These are phyloP conservation scores for Panonychus citri DNA, from an alignment of 1,140 invertebrate species.

Conservation along the genomic window DNA sequence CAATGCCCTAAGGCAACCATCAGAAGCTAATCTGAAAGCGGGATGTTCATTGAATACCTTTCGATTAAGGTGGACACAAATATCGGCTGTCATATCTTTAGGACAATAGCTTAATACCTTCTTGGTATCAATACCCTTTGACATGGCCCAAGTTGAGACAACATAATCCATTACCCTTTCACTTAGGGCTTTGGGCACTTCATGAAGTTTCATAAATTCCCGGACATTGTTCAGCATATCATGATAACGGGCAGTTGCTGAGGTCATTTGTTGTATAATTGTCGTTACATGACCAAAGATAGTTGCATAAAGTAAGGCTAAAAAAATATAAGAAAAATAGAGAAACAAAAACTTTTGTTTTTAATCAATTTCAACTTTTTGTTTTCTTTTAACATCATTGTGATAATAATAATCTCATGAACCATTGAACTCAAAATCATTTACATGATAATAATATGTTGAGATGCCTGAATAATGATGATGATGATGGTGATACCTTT, in stretches of 20 bases:
- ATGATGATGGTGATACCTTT: too few relatives aligned
- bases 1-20: conserved; percentile 86
- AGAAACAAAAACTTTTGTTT: background rate
- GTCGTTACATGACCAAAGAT: conserved; percentile 99
- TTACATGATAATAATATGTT: too few relatives aligned
- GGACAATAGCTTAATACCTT: conserved; percentile 99
- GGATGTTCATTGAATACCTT: conserved; percentile 99
- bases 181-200: conserved; percentile 91
- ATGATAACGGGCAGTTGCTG: conserved; percentile 95
- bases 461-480: too few relatives aligned
- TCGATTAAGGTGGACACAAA: conserved; percentile 92
- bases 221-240: conserved; percentile 98
- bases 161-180: conserved; percentile 99
- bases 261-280: conserved; percentile 99
- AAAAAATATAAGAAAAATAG: background rate
- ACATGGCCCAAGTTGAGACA: conserved; percentile 99
- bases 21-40: conserved; percentile 86
- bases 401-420: too few relatives aligned
- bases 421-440: too few relatives aligned
- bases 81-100: conserved; percentile 99
- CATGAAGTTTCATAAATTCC: conserved; percentile 99
- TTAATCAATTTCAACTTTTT: background rate
- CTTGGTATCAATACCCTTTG: conserved; percentile 91
- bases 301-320: conserved; percentile 85
- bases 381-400: too few relatives aligned